Evolutionary conservation across 1,140 invertebrate species (phyloP).

Genomic region (Eumaeus atala): DNA sequence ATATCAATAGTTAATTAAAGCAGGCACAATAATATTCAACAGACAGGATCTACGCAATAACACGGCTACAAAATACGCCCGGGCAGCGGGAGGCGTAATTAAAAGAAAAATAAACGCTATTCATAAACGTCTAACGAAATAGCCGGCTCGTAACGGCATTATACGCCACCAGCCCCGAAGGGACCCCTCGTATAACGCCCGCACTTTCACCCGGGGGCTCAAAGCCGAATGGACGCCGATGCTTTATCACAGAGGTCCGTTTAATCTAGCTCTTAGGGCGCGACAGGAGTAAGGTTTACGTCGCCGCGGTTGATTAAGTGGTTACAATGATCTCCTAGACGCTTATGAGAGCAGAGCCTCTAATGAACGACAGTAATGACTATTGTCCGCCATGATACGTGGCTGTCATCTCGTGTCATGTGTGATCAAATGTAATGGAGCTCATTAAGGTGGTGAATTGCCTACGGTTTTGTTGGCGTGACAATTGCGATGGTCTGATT

Average conservation of each 20-base stretch:
- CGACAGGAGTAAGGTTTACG: conserved; percentile 53
- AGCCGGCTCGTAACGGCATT: conserved; percentile 53
- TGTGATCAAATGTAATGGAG: neutral
- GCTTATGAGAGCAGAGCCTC: conserved; percentile 50
- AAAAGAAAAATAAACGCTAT: conserved; percentile 72
- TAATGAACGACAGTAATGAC: conserved; percentile 51
- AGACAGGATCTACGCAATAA: conserved; percentile 18
- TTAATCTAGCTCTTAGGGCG: conserved; percentile 67
- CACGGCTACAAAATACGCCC: conserved; percentile 40
- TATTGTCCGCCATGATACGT: conserved; percentile 43
- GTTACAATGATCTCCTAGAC: conserved; percentile 56
- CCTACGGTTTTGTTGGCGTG: neutral
- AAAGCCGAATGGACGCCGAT: conserved; percentile 34
- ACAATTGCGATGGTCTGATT: neutral
- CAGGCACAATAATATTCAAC: neutral
- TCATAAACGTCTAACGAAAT: conserved; percentile 66
- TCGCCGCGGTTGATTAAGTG: conserved; percentile 64
- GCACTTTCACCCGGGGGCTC: conserved; percentile 24
- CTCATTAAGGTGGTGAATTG: neutral
- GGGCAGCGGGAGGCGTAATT: conserved; percentile 56
- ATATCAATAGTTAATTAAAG: neutral
- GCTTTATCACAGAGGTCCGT: conserved; percentile 57
- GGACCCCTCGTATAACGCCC: conserved; percentile 27
- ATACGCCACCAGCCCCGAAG: conserved; percentile 39
- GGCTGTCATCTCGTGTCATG: neutral